Evolutionary conservation across 2,797 vertebrate species (phyloP), one percentile per base, ranked within the genome.

Genomic region (Lagocephalus sceleratus): DNA sequence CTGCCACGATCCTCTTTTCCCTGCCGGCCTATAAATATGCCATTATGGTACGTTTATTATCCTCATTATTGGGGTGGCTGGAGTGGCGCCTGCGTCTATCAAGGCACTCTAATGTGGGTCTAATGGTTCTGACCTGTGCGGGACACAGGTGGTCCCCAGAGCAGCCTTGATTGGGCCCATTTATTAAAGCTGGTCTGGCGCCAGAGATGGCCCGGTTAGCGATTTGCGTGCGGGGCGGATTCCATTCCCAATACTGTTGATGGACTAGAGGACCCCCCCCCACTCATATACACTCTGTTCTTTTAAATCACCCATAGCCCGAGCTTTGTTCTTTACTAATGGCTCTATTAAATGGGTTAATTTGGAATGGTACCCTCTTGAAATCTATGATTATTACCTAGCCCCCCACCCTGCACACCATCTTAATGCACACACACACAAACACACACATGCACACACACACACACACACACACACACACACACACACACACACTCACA

Each of bases 301-400:
- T 61, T 59, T 6, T 17, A 20, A 64, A 56, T 73, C 50, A 38
- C 68, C 67, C 41, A 55, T 70, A 83, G 81, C 84, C 69, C 68
- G 57, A 69, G 76, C 78, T 88, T 88, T 90, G 87, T 86, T 85
- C 85, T 87, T 81, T 87, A 70, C 79, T 91, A 91, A 91, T 91
- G 83, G 83, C 84, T 89, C 90, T 91, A 91, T 92, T 92, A 92
- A 89, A 87, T 66, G 78, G 88, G 88, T 91, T 92, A 92, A 91
- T 91, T 91, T 91, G 72, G 85, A 76, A 81, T 42, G 78, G 78
- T 69, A 82, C 79, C 83, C 75, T 75, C 63, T 79, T 79, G 79
- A 86, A 88, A 90, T 88, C 84, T 85, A 62, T 83, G 78, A 89
- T 89, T 88, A 85, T 85, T 75, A 84, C 84, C 83, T 78, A 74